phyloP scores from a whole-genome alignment of 2,113 vertebrate genomes.

The Campylorhamphus procurvoides region DNA sequence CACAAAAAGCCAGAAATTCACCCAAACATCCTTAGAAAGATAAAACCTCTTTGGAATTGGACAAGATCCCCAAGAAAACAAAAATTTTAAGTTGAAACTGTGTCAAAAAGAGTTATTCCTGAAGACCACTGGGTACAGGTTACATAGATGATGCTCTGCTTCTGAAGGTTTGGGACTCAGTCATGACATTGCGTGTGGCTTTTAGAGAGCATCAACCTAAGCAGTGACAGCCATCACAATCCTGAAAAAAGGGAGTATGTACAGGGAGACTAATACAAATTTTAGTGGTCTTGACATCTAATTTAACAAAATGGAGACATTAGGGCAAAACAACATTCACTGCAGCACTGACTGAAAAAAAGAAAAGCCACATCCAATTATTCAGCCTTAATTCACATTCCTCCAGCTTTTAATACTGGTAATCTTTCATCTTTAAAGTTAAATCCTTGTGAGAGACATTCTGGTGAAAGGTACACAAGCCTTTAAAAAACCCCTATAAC shows the following conservation, averaged over 20 bases:
- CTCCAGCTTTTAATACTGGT: background rate
- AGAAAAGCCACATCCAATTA: background rate
- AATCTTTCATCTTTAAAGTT: background rate
- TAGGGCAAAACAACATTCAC: background rate
- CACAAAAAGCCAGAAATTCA: background rate
- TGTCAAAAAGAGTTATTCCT: background rate
- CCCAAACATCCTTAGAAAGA: background rate
- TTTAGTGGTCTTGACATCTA: background rate
- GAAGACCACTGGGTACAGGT: background rate
- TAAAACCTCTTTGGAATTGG: background rate
- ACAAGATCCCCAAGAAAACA: background rate
- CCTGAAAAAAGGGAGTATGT: background rate
- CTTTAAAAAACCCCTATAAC: accelerated
- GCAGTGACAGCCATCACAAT: background rate
- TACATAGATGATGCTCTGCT: background rate
- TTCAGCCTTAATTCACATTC: background rate
- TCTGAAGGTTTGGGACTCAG: background rate
- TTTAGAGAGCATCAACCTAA: background rate
- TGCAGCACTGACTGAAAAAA: background rate
- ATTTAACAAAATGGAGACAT: background rate
- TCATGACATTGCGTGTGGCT: background rate
- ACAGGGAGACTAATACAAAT: background rate
- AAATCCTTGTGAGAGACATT: background rate
- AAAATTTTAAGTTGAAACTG: background rate
- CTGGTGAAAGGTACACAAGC: background rate